Base-by-base conservation (phyloP, 2,797 vertebrate species). In the Lutjanus campechanus region DNA sequence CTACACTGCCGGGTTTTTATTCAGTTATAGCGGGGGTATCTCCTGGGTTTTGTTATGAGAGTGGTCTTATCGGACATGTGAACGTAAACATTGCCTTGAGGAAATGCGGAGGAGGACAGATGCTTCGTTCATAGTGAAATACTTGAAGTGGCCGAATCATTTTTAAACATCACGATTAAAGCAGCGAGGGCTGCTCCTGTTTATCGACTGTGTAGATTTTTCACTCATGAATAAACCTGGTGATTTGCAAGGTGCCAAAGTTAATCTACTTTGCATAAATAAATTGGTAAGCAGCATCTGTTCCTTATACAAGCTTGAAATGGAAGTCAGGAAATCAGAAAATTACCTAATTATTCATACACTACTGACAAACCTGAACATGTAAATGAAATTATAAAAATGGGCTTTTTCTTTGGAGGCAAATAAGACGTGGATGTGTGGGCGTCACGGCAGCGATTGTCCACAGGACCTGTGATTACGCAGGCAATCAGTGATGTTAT, bases 181-280 rank as follows among this genome's bases (percentile, higher is more conserved):
- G 59, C 59, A 22, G 25, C 6, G 15, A 68, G n/a, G n/a, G 77
- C 63, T 53, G n/a, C 49, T 78, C 49, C 56, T 49, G 66, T 85
- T 76, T 73, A 86, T 85, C 15, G 58, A 67, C 72, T 54, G 63
- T 77, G 67, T 74, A 59, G 69, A 86, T 83, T 76, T 83, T 73
- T 87, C 81, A 85, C 86, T 86, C 85, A 73, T 82, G 79, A 89
- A 85, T 88, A 85, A 88, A 87, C 80, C 83, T 11, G 11, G 56
- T 73, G 84, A 89, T 88, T 89, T 88, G 73, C 81, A 89, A 90
- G 81, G 81, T 90, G 84, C 83, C 84, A 68, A 83, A 85, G 77
- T 87, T 88, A 91, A 92, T 92, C 91, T 90, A 65, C 88, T 93
- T 90, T 91, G 85, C 90, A 91, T 90, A 86, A 85, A 91, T 88